Evolutionary conservation across 2,797 vertebrate genomes (phyloP).

Genomic region (Apodemus agrarius): DNA sequence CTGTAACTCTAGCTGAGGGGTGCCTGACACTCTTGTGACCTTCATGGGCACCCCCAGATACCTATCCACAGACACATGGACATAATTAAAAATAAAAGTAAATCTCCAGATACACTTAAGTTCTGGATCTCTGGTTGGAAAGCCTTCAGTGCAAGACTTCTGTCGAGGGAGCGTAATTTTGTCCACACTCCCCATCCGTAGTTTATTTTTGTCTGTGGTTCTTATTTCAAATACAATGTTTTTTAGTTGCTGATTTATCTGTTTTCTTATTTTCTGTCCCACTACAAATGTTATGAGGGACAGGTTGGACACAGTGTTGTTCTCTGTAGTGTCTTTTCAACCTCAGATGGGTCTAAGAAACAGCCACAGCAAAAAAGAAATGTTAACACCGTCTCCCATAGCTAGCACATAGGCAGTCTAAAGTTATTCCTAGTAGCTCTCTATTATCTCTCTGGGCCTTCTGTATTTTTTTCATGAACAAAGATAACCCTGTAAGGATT

Average conservation of each 20-base stretch:
- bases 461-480: slow-evolving; percentile 35
- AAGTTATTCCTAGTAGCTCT: slow-evolving; percentile 18
- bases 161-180: background rate
- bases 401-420: background rate
- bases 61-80: background rate
- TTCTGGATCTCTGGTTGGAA: background rate
- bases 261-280: background rate
- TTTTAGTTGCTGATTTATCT: slow-evolving; percentile 45
- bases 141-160: background rate
- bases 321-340: slow-evolving; percentile 30
- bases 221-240: background rate
- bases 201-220: slow-evolving; percentile 41
- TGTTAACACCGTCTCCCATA: background rate
- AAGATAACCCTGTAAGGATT: slow-evolving; percentile 17
- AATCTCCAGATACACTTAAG: background rate
- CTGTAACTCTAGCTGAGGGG: background rate
- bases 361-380: background rate
- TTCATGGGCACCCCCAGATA: background rate
- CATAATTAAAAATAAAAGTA: background rate
- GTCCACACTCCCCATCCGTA: background rate
- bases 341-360: slow-evolving; percentile 4
- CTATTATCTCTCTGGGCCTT: background rate
- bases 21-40: background rate
- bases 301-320: slow-evolving; percentile 19
- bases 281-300: background rate